Conservation (phyloP, 2,888 invertebrate species). For the Oscheius sp. region DNA sequence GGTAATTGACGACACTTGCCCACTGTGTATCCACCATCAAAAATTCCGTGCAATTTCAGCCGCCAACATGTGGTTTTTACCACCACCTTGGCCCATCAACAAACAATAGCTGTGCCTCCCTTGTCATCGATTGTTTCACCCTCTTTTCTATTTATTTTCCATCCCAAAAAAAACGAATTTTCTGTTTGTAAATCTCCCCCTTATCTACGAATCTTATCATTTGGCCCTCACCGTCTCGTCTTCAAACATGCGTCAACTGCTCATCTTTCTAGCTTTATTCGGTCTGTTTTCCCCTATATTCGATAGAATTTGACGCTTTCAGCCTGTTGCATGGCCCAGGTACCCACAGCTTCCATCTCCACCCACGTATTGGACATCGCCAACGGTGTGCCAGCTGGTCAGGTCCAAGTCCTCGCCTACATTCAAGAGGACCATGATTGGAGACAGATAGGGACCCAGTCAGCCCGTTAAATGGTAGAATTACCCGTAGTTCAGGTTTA, state of each 20-base stretch:
- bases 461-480: background rate
- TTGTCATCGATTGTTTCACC: too few relatives aligned
- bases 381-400: slow-evolving; percentile 57
- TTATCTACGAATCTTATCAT: too few relatives aligned
- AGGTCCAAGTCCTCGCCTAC: slow-evolving; percentile 55
- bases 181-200: too few relatives aligned
- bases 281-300: background rate
- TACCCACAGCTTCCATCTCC: slow-evolving; percentile 50
- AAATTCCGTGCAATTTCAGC: too few relatives aligned
- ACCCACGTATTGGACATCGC: slow-evolving; percentile 67
- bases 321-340: slow-evolving; percentile 2
- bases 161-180: too few relatives aligned
- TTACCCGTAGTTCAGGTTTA: slow-evolving; percentile 46
- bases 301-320: background rate
- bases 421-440: slow-evolving; percentile 46
- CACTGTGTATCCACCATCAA: too few relatives aligned
- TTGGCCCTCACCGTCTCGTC: background rate
- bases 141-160: too few relatives aligned
- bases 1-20: too few relatives aligned
- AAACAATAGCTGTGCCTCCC: too few relatives aligned
- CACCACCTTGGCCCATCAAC: too few relatives aligned
- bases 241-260: background rate
- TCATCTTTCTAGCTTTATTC: background rate
- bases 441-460: slow-evolving; percentile 45
- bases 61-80: too few relatives aligned